Base-by-base conservation (phyloP, 2,888 invertebrate genomes). In the Dilophus febrilis region DNA sequence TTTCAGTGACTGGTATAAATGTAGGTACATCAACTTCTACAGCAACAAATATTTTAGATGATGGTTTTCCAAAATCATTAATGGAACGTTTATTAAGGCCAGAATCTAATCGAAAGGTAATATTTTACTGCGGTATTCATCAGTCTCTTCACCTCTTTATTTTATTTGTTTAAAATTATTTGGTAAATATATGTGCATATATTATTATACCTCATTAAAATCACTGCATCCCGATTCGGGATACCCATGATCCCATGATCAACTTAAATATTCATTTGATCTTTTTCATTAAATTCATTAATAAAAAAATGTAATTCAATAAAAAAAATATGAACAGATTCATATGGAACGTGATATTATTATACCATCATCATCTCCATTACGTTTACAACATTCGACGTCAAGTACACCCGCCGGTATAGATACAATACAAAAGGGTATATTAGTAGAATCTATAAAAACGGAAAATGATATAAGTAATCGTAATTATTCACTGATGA, bases 41-140 rank as follows among this genome's bases (percentile, higher is more conserved):
- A 27, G 42, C 42, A 33, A 40, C 43, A 16, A 56, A 61, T 39
- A 56, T 59, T 32, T 47, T 61, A 49, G 71, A 71, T 48, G 72
- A 72, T 51, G 68, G 74, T 44, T 74, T 77, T 54, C 74, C 79
- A 26, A 67, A 75, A 52, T 71, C 74, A 33, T 68, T 79, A 49
- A 74, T 77, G 66, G 70, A 70, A 48, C 66, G 72, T 47, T 68
- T 74, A 34, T 64, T 73, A 51, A 68, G 71, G 38, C 68, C 75
- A 49, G 70, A 74, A 51, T 66, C 66, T 45, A 56, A 61, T 46
- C 50, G 61, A 43, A 62, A 61, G 56, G 62, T 62, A 44, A n/a
- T n/a, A n/a, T n/a, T n/a, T n/a, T n/a, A n/a, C n/a, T n/a, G n/a
- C n/a, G n/a, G n/a, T n/a, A n/a, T n/a, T n/a, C n/a, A n/a, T n/a